A percentile compares a stretch with the other conserved stretches of the same genome.
Evolutionary conservation across 2,797 vertebrate genomes (phyloP).

Genomic region (Gambusia yucatana): DNA sequence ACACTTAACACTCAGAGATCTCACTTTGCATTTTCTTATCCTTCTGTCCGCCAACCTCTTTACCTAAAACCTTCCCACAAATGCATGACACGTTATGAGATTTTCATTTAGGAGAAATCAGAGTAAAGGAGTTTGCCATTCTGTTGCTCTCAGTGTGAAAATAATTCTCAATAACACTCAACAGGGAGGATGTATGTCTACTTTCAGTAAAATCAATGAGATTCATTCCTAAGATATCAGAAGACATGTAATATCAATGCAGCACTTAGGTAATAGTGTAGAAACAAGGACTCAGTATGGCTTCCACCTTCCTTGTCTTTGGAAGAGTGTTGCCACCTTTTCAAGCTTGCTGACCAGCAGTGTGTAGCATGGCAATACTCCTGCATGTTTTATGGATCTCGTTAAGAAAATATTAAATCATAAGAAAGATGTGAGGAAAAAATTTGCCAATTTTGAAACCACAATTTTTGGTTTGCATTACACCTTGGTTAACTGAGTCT

Average conservation of each 20-base stretch:
- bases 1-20: neutral
- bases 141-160: neutral
- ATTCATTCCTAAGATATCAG: neutral
- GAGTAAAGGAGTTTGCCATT: neutral
- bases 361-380: neutral
- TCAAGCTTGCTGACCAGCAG: neutral
- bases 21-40: constrained; percentile 15
- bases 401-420: neutral
- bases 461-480: neutral
- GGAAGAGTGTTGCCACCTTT: neutral
- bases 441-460: neutral
- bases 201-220: neutral
- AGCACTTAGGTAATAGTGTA: neutral
- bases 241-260: neutral
- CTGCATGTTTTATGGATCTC: neutral
- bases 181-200: neutral
- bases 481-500: neutral
- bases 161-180: neutral
- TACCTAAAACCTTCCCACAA: neutral
- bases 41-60: constrained; percentile 18
- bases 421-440: neutral
- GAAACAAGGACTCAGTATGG: neutral
- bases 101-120: neutral
- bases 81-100: neutral
- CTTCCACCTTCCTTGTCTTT: neutral